phyloP scores from a whole-genome alignment of 2,113 vertebrate genomes.

The Cromileptes altivelis region DNA sequence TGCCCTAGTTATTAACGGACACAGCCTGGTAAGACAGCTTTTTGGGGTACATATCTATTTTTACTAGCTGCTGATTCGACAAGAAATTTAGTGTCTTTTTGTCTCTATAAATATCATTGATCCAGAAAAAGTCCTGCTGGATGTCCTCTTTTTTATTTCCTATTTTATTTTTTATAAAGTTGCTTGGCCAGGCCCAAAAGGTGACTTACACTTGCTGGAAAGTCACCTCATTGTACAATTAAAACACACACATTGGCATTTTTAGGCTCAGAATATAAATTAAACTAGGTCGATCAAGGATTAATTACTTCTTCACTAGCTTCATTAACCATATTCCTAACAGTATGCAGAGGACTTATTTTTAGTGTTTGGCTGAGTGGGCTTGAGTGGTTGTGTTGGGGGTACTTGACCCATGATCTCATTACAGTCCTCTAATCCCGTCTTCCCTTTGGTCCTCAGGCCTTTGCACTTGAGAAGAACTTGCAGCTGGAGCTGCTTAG shows the following conservation, averaged over 20 bases:
- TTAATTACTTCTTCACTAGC: background rate
- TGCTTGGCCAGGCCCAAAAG: no score
- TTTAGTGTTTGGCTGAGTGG: background rate
- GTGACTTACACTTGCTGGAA: background rate
- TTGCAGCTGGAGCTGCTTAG: slow-evolving; percentile 90
- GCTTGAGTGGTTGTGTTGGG: no score
- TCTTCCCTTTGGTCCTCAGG: slow-evolving; percentile 79
- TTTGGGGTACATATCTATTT: background rate
- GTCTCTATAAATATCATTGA: background rate
- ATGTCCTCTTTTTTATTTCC: background rate
- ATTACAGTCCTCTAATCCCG: no score
- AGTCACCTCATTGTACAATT: background rate
- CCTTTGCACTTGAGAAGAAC: slow-evolving; percentile 88
- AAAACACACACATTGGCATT: background rate
- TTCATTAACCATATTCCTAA: background rate
- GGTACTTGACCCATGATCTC: background rate
- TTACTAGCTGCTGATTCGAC: background rate
- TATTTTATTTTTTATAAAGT: background rate
- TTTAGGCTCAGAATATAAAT: background rate
- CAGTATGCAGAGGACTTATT: background rate
- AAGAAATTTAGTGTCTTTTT: background rate
- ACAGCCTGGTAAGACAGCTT: slow-evolving; percentile 89
- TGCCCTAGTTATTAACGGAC: slow-evolving; percentile 92
- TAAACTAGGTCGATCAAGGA: background rate
- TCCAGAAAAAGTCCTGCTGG: background rate